Conservation (phyloP, 1,140 invertebrate species). For the Drosophila dunni region DNA sequence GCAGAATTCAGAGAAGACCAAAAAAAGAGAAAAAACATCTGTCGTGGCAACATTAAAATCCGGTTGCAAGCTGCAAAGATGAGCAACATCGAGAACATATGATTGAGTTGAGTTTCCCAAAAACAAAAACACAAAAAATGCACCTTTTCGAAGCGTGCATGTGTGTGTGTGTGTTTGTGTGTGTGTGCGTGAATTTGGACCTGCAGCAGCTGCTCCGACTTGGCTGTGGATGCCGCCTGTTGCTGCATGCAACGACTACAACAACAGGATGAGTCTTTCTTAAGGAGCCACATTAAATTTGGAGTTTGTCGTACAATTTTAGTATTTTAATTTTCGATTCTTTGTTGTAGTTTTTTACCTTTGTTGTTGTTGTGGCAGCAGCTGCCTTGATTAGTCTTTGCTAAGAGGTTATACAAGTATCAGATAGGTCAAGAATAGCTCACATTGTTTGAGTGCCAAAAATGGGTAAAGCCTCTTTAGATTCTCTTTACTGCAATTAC, state of each 20-base stretch:
- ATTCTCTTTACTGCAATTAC: too few relatives aligned
- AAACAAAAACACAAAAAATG: conserved; percentile 53
- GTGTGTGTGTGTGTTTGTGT: conserved; percentile 43
- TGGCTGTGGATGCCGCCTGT: conserved; percentile 26
- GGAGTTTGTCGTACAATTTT: conserved; percentile 60
- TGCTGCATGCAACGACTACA: conserved; percentile 9
- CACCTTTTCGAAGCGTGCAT: conserved; percentile 62
- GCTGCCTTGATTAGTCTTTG: background rate
- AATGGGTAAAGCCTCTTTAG: too few relatives aligned
- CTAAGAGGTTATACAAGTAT: background rate
- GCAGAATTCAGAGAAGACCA: conserved; percentile 14
- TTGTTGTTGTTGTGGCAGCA: conserved; percentile 10
- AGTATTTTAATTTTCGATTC: conserved; percentile 7
- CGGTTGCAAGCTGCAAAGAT: conserved; percentile 76
- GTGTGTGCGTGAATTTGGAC: conserved; percentile 13
- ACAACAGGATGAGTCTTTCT: conserved; percentile 26
- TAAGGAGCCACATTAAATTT: conserved; percentile 57
- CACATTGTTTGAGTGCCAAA: background rate
- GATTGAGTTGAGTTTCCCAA: conserved; percentile 61
- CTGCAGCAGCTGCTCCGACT: background rate
- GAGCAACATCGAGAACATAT: conserved; percentile 60
- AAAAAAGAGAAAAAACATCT: conserved; percentile 61
- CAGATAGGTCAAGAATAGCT: conserved; percentile 60
- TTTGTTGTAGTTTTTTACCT: conserved; percentile 14
- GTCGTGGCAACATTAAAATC: conserved; percentile 60